These are phyloP conservation scores for Novumbra hubbsi DNA, from an alignment of 2,797 vertebrate genomes.

Conservation along the genomic window DNA sequence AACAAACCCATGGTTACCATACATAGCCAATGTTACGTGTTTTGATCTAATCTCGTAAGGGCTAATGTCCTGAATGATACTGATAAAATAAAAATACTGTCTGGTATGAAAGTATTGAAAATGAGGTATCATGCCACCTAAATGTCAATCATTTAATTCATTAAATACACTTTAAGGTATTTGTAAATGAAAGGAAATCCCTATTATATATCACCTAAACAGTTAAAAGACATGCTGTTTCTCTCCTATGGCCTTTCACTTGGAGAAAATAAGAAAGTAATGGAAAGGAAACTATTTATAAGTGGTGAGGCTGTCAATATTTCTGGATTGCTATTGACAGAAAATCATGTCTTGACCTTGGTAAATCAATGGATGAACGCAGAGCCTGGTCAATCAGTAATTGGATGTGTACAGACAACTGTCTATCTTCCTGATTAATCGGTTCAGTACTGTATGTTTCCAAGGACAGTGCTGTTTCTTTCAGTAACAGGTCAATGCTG, in stretches of 20 bases:
- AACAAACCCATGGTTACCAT: too few species aligned
- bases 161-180: too few species aligned
- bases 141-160: too few species aligned
- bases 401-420: background rate
- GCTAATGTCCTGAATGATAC: too few species aligned
- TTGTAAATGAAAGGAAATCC: too few species aligned
- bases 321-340: background rate
- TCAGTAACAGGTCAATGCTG: background rate
- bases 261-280: background rate
- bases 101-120: too few species aligned
- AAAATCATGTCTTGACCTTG: background rate
- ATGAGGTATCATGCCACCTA: too few species aligned
- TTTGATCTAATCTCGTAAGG: too few species aligned
- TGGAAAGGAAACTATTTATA: background rate
- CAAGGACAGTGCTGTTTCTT: background rate
- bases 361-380: background rate
- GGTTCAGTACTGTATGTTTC: background rate
- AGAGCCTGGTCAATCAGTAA: background rate
- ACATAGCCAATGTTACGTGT: too few species aligned
- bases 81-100: too few species aligned
- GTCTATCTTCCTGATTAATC: background rate
- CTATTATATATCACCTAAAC: background rate
- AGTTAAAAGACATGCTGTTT: background rate
- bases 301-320: background rate
- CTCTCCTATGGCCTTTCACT: background rate